Conservation (phyloP, 2,888 invertebrate genomes). For the Parnassius smintheus region DNA sequence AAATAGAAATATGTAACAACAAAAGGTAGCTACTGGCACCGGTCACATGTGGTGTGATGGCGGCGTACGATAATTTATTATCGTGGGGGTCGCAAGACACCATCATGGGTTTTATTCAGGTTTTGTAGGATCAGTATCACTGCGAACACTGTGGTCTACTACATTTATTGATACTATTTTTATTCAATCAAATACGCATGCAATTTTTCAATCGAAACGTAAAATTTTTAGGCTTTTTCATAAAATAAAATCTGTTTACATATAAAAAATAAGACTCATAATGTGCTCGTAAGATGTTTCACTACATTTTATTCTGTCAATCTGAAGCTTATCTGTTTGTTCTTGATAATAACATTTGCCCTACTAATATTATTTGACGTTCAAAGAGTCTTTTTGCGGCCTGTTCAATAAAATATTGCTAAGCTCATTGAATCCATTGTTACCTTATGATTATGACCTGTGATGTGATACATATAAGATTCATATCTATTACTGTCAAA, state of each 20-base stretch:
- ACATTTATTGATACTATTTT: no score
- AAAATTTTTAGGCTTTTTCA: no score
- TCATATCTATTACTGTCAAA: constrained; percentile 18
- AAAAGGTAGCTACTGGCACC: no score
- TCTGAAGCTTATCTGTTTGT: constrained; percentile 17
- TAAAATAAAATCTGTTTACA: background rate
- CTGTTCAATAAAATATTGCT: constrained; percentile 19
- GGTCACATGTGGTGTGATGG: no score
- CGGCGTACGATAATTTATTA: no score
- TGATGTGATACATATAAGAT: constrained; percentile 8
- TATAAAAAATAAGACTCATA: background rate
- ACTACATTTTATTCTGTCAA: constrained; percentile 17
- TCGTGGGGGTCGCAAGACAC: no score
- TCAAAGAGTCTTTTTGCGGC: constrained; percentile 22
- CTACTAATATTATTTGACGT: constrained; percentile 24
- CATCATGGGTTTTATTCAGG: no score
- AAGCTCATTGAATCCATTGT: constrained; percentile 26
- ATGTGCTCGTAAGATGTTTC: constrained; percentile 3
- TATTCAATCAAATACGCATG: no score
- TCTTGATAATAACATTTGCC: constrained; percentile 20
- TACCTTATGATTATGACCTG: constrained; percentile 20
- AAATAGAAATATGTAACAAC: no score
- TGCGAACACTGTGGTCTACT: no score
- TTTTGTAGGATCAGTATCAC: no score
- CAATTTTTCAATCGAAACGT: no score